These are phyloP conservation scores for Chelidonichthys spinosus DNA, from an alignment of 2,797 vertebrate genomes.

Conservation along the genomic window DNA sequence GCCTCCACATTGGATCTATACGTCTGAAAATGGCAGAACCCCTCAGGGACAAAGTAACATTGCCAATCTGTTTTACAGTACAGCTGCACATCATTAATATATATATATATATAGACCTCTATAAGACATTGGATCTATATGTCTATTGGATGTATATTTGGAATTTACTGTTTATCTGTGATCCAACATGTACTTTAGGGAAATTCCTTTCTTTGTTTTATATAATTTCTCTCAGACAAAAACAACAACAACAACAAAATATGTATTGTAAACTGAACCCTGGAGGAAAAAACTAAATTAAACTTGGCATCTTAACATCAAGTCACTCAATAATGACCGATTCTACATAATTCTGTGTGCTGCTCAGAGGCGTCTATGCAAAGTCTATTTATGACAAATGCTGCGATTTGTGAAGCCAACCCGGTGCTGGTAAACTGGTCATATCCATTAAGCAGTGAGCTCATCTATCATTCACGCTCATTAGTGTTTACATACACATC, in stretches of 20 bases:
- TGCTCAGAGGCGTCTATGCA: constrained; percentile 11
- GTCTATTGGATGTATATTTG: neutral
- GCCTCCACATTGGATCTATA: constrained; percentile 70
- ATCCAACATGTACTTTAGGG: neutral
- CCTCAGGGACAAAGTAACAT: constrained; percentile 69
- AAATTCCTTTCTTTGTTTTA: neutral
- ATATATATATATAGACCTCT: constrained; percentile 10
- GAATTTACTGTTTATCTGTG: constrained; percentile 19
- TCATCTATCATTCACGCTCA: constrained; percentile 69
- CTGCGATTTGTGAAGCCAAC: constrained; percentile 44
- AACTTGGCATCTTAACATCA: constrained; percentile 2
- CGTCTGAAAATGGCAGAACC: constrained; percentile 65
- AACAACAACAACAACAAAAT: neutral
- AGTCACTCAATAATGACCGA: constrained; percentile 16
- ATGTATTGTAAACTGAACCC: neutral
- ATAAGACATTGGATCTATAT: constrained; percentile 40
- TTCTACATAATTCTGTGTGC: constrained; percentile 17
- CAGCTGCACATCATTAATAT: constrained; percentile 47
- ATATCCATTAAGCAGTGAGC: constrained; percentile 46
- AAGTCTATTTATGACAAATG: constrained; percentile 38
- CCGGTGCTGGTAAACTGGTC: constrained; percentile 35
- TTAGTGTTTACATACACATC: constrained; percentile 49
- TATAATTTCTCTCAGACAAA: constrained; percentile 3
- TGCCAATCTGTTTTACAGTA: constrained; percentile 68
- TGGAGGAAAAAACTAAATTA: neutral